These are phyloP conservation scores for Numenius arquata DNA, from an alignment of 2,113 vertebrate species.

Conservation along the genomic window DNA sequence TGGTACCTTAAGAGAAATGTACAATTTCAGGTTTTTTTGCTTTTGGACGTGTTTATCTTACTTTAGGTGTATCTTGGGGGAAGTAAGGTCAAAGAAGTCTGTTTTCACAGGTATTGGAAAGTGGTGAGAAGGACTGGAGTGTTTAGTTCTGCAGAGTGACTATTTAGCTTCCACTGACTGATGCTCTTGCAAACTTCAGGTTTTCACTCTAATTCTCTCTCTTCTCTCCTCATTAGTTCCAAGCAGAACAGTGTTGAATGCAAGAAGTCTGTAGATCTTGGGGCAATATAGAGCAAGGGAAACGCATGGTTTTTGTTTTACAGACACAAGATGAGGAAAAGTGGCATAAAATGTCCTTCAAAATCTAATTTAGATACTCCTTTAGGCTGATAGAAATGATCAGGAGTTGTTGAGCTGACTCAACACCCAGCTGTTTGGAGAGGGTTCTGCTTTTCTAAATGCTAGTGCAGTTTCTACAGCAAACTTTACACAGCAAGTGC, in stretches of 20 bases:
- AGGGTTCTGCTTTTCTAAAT: background rate
- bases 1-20: background rate
- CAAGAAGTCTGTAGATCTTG: background rate
- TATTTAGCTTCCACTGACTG: background rate
- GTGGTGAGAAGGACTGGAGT: background rate
- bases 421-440: background rate
- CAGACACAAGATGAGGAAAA: background rate
- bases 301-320: background rate
- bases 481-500: background rate
- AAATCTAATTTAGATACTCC: background rate
- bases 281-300: background rate
- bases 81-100: background rate
- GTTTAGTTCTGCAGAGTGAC: background rate
- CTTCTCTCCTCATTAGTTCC: background rate
- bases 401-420: background rate
- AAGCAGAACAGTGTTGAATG: background rate
- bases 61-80: background rate
- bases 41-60: background rate
- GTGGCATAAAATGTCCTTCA: background rate
- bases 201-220: background rate
- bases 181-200: background rate
- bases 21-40: background rate
- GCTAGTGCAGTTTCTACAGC: background rate
- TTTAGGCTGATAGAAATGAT: background rate
- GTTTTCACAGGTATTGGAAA: background rate